These are phyloP conservation scores for Habropoda laboriosa DNA, from an alignment of 1,140 invertebrate genomes.

Conservation along the genomic window DNA sequence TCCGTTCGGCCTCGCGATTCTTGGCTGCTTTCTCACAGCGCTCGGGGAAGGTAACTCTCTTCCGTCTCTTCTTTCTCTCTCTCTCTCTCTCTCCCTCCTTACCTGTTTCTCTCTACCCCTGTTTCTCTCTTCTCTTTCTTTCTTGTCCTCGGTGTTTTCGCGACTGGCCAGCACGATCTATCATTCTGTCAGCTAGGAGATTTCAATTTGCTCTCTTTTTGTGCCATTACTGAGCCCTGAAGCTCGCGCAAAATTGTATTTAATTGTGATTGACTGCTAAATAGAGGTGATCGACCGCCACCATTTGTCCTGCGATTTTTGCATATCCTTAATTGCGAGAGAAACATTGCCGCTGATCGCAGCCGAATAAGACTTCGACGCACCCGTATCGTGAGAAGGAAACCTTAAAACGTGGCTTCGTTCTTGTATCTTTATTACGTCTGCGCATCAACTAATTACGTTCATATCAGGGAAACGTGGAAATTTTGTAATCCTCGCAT, in stretches of 20 bases:
- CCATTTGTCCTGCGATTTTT: slow-evolving; percentile 76
- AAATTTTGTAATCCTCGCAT: too few species aligned
- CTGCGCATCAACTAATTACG: too few species aligned
- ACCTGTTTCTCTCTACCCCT: neutral
- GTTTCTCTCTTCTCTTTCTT: neutral
- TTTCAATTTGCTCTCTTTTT: slow-evolving; percentile 82
- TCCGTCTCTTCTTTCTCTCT: neutral
- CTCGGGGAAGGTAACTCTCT: slow-evolving; percentile 10
- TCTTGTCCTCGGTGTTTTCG: slow-evolving; percentile 57
- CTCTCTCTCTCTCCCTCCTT: neutral
- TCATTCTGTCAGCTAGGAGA: slow-evolving; percentile 80
- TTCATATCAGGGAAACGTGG: too few species aligned
- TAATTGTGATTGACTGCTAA: slow-evolving; percentile 82
- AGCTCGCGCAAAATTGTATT: slow-evolving; percentile 79
- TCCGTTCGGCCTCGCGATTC: slow-evolving; percentile 36
- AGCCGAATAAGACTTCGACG: slow-evolving; percentile 24
- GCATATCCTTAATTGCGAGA: slow-evolving; percentile 72
- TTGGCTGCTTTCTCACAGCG: slow-evolving; percentile 57
- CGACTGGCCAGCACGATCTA: slow-evolving; percentile 72
- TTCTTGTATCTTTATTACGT: neutral
- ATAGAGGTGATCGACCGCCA: slow-evolving; percentile 71
- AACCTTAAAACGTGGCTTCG: neutral
- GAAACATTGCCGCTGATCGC: slow-evolving; percentile 48
- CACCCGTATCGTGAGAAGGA: too few species aligned
- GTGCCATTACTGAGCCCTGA: slow-evolving; percentile 73